Evolutionary conservation across 2,113 vertebrate species (phyloP).

Genomic region (Nanorana parkeri): DNA sequence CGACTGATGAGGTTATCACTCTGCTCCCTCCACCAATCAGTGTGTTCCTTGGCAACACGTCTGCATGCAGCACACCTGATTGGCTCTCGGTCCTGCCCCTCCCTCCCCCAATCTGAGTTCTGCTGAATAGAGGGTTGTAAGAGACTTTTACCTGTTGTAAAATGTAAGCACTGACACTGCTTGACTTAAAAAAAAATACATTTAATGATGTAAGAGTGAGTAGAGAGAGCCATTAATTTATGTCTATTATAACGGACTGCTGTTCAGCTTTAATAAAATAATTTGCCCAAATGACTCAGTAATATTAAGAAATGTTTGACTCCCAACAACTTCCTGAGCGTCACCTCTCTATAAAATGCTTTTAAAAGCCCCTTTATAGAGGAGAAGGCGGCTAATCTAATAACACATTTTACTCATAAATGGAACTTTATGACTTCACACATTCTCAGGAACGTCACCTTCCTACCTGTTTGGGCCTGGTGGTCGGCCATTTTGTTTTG

Average conservation of each 20-base stretch:
- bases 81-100: background rate
- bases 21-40: too few species aligned
- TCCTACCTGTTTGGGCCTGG: background rate
- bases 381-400: background rate
- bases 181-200: too few species aligned
- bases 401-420: slow-evolving; percentile 24
- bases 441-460: background rate
- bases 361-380: background rate
- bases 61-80: too few species aligned
- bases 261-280: too few species aligned
- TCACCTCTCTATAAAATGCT: slow-evolving; percentile 5
- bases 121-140: background rate
- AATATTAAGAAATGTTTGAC: background rate
- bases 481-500: slow-evolving; percentile 18
- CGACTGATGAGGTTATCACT: too few species aligned
- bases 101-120: background rate
- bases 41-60: too few species aligned
- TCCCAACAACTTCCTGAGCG: background rate
- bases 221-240: too few species aligned
- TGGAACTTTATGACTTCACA: slow-evolving; percentile 12
- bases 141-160: too few species aligned
- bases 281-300: too few species aligned
- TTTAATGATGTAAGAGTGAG: too few species aligned
- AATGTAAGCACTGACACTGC: too few species aligned
- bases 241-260: too few species aligned